Base-by-base conservation (phyloP, 2,797 vertebrate species). In the Microtus californicus region DNA sequence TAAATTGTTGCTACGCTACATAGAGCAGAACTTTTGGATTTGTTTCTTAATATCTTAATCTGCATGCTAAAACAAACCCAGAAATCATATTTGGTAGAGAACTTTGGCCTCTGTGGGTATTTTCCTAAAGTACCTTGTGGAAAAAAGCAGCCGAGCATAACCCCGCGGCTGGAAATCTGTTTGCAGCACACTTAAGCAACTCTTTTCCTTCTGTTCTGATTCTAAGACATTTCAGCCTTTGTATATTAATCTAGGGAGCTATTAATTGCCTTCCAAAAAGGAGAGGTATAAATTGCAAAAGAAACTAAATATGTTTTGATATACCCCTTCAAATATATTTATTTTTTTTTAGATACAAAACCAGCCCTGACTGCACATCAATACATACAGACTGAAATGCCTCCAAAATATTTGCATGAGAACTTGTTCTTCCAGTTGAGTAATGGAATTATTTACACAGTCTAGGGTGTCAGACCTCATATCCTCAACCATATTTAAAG, bases 311-410 rank as follows among this genome's bases (percentile, higher is more conserved):
- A 31, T 65, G 67, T 71, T 78, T 65, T 91, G 76, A 65, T 54
- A 65, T 0, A 37, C 40, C 56, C 61, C 12, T 89, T 87, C 76
- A 96, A 91, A 87, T 91, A 61, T 48, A 85, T 78, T 87, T 79
- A 54, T 51, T 89, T 69, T 56, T 86, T 71, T 95, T 95, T 34
- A 96, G 89, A 80, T 67, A 97, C 14, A 51, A 96, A 91, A 91
- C 59, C 65, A 93, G 85, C 9, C 77, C 74, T 59, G 48, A 31
- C 91, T 94, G 95, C 81, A 77, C 45, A 67, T 90, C 81, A 0
- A 86, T 8, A 93, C 2, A 79, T 40, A 54, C 0, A 81, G 21
- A 91, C 23, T 45, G 40, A 95, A 95, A 93, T 2, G 14, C 11
- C 48, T 93, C 63, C 37, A 83, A 94, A 65, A 45, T 87, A 83